These are phyloP conservation scores for Microcebus tavaratra DNA, from an alignment of 2,113 vertebrate species.

Conservation along the genomic window DNA sequence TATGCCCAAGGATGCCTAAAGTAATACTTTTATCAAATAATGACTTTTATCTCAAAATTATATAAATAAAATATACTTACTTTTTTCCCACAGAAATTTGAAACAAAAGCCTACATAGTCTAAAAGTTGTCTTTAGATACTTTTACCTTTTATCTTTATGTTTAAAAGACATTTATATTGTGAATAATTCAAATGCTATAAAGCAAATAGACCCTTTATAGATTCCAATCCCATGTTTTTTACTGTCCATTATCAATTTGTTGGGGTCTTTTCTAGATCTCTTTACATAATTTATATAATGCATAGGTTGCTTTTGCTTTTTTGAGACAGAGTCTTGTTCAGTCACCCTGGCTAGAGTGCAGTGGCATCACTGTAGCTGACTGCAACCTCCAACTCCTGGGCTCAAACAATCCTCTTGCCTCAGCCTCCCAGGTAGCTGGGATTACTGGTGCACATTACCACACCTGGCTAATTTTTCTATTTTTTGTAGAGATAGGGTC, in stretches of 20 bases:
- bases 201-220: neutral
- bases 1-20: neutral
- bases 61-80: neutral
- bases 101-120: neutral
- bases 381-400: too few relatives aligned
- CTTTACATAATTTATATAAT: neutral
- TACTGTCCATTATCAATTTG: neutral
- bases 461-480: too few relatives aligned
- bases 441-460: too few relatives aligned
- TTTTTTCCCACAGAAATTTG: neutral
- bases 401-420: too few relatives aligned
- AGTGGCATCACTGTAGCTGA: too few relatives aligned
- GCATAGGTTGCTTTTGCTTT: neutral
- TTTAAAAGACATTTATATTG: neutral
- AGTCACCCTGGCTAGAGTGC: too few relatives aligned
- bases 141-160: neutral
- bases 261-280: neutral
- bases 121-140: neutral
- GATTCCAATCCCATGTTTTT: neutral
- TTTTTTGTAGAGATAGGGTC: too few relatives aligned
- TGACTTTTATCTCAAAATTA: neutral
- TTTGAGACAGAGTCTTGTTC: too few relatives aligned
- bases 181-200: neutral
- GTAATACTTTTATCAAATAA: constrained; percentile 12
- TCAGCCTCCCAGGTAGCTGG: too few relatives aligned